Conservation (phyloP, 2,113 vertebrate species). For the Mesembrinibis cayennensis region DNA sequence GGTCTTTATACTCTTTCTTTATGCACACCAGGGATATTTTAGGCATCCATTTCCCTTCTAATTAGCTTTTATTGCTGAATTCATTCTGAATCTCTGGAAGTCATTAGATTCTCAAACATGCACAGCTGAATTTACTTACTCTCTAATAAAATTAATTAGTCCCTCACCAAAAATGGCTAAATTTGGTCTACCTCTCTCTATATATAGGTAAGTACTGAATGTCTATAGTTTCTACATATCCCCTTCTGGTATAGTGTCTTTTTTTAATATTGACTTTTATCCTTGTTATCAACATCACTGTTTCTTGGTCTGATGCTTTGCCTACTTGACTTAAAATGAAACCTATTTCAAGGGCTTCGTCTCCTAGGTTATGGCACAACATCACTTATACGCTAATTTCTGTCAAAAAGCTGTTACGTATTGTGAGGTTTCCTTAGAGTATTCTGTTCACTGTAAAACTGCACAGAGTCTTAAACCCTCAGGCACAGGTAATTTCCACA, state of each 20-base stretch:
- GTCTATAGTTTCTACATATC: not conserved
- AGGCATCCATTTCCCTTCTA: conserved; percentile 78
- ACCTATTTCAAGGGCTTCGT: not conserved
- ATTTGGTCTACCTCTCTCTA: not conserved
- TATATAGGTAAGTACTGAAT: not conserved
- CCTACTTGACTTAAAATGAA: not conserved
- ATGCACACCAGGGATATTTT: conserved; percentile 74
- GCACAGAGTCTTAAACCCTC: not conserved
- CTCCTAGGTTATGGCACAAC: not conserved
- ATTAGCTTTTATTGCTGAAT: conserved; percentile 80
- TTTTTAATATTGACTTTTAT: not conserved
- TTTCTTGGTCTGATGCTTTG: not conserved
- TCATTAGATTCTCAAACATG: conserved; percentile 77
- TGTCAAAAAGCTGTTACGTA: not conserved
- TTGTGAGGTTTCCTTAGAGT: not conserved
- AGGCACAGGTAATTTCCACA: not conserved
- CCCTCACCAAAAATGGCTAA: not conserved
- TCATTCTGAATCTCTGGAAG: conserved; percentile 78
- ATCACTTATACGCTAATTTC: not conserved
- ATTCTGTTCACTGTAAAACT: not conserved
- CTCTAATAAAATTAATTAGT: conserved; percentile 71
- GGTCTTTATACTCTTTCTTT: conserved; percentile 74
- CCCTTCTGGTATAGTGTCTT: not conserved
- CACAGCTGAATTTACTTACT: conserved; percentile 69
- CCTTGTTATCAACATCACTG: not conserved